Conservation (phyloP, 2,888 invertebrate genomes). For the Actias luna region DNA sequence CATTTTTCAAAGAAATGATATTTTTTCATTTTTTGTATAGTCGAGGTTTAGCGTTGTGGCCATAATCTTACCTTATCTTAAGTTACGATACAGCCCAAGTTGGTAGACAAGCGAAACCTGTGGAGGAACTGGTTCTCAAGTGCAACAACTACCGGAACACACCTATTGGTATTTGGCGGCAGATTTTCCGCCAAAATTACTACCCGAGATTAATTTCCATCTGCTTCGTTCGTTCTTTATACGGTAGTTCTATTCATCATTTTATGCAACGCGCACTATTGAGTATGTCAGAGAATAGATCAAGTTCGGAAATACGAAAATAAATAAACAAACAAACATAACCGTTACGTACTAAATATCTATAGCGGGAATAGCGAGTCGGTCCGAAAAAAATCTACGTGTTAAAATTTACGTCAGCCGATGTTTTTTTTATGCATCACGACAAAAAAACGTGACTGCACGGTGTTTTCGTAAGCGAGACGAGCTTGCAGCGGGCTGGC, state of each 20-base stretch:
- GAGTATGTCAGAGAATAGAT: background rate
- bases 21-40: too few relatives aligned
- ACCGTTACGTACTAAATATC: constrained; percentile 14
- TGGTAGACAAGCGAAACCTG: too few relatives aligned
- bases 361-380: background rate
- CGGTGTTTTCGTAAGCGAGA: constrained; percentile 51
- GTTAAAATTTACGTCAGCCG: constrained; percentile 18
- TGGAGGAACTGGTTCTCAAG: too few relatives aligned
- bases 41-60: too few relatives aligned
- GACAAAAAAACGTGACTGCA: constrained; percentile 21
- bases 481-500: constrained; percentile 41
- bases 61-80: too few relatives aligned
- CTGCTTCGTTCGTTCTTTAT: too few relatives aligned
- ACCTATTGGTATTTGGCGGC: too few relatives aligned
- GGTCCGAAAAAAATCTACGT: constrained; percentile 6
- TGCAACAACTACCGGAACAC: too few relatives aligned
- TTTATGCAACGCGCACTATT: background rate
- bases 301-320: background rate
- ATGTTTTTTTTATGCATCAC: constrained; percentile 20
- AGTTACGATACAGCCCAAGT: too few relatives aligned
- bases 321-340: background rate
- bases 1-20: too few relatives aligned
- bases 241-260: background rate
- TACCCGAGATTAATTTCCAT: too few relatives aligned
- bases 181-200: too few relatives aligned